These are phyloP conservation scores for Gonioctena quinquepunctata DNA, from an alignment of 1,140 invertebrate species.

Conservation along the genomic window DNA sequence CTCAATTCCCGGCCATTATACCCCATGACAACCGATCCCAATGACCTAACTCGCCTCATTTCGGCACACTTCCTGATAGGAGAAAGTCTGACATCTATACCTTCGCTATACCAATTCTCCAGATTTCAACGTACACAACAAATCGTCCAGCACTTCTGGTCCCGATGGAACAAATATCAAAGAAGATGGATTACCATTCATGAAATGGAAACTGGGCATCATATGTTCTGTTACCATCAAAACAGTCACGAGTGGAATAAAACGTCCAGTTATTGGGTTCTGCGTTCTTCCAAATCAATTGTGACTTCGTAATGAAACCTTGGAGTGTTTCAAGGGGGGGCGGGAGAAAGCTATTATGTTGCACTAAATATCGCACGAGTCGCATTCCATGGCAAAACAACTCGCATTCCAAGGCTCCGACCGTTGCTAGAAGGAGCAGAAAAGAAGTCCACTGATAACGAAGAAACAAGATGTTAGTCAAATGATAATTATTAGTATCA, in stretches of 20 bases:
- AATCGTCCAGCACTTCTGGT: constrained; percentile 42
- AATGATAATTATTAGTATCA: no score
- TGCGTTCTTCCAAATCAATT: constrained; percentile 28
- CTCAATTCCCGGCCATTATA: constrained; percentile 37
- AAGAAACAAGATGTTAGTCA: no score
- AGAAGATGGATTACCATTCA: constrained; percentile 32
- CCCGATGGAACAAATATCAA: constrained; percentile 37
- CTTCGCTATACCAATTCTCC: not conserved
- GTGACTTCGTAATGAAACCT: not conserved
- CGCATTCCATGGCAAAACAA: no score
- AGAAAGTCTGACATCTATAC: constrained; percentile 19
- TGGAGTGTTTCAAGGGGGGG: constrained; percentile 18
- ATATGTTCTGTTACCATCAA: constrained; percentile 46
- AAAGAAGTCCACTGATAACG: no score
- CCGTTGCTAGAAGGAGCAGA: no score
- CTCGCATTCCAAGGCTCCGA: no score
- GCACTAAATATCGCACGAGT: no score
- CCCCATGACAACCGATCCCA: constrained; percentile 30
- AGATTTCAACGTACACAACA: constrained; percentile 10
- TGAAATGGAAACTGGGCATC: constrained; percentile 42
- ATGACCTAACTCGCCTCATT: constrained; percentile 29
- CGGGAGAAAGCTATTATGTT: no score
- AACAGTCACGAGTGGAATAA: constrained; percentile 28
- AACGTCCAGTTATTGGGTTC: constrained; percentile 23
- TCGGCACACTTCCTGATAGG: constrained; percentile 39